A percentile compares a stretch with the other conserved stretches of the same genome.
phyloP scores from a whole-genome alignment of 1,140 invertebrate genomes.

The Arion vulgaris region DNA sequence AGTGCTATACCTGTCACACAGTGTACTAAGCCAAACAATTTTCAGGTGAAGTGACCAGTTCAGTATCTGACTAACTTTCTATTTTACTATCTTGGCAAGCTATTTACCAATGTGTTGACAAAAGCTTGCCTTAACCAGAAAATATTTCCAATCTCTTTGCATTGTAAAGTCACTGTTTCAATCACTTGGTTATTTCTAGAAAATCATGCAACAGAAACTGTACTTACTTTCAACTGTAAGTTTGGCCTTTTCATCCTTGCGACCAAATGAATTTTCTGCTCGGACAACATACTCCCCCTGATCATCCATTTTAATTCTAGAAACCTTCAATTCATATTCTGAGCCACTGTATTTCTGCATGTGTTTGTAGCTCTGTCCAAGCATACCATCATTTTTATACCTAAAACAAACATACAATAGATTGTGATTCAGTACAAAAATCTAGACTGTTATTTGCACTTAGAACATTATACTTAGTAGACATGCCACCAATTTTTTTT shows the following conservation, averaged over 20 bases:
- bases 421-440: background rate
- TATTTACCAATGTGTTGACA: too few species aligned
- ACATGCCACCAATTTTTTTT: too few species aligned
- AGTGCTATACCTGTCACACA: too few species aligned
- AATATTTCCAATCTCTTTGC: too few species aligned
- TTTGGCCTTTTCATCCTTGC: conserved; percentile 95
- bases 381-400: conserved; percentile 63
- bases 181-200: too few species aligned
- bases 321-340: conserved; percentile 98
- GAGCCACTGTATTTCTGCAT: conserved; percentile 98
- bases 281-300: conserved; percentile 97
- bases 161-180: too few species aligned
- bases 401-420: conserved; percentile 43
- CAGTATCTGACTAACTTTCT: too few species aligned
- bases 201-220: background rate
- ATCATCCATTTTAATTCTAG: conserved; percentile 95
- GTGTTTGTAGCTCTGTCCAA: conserved; percentile 98
- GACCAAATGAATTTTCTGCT: conserved; percentile 98
- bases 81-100: too few species aligned
- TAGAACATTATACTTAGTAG: too few species aligned
- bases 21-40: too few species aligned
- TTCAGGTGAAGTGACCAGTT: too few species aligned
- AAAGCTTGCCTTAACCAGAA: too few species aligned
- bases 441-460: background rate
- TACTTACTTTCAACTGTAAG: conserved; percentile 92